phyloP scores from a whole-genome alignment of 2,797 vertebrate genomes.

The Florisuga fusca region DNA sequence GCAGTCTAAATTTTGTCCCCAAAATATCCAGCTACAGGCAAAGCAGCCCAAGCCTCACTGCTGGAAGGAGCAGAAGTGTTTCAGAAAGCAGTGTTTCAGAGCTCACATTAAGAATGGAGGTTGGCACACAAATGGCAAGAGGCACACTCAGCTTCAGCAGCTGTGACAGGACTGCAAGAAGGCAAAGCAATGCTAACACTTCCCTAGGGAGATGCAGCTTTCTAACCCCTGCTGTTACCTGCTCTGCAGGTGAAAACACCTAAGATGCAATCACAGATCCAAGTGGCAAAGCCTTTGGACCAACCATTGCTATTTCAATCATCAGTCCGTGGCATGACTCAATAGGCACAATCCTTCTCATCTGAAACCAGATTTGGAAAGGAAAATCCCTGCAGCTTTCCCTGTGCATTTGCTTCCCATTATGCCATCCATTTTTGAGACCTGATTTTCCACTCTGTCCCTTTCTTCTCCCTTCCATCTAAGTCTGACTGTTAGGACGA shows the following conservation, averaged over 20 bases:
- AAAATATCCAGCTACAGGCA: neutral
- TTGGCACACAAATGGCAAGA: neutral
- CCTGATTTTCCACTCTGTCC: neutral
- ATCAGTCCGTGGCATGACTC: neutral
- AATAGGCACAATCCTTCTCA: neutral
- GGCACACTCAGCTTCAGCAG: neutral
- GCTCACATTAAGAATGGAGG: neutral
- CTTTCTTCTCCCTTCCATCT: neutral
- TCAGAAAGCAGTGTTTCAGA: neutral
- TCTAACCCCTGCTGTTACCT: neutral
- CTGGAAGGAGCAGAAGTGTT: neutral
- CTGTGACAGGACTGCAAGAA: neutral
- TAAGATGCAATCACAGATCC: neutral
- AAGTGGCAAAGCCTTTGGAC: neutral
- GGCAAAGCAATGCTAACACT: neutral
- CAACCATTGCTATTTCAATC: neutral
- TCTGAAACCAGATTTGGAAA: neutral
- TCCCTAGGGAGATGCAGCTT: neutral
- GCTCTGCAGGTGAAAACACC: neutral
- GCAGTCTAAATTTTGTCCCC: neutral
- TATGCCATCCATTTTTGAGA: neutral
- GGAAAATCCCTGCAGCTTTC: conserved; percentile 16
- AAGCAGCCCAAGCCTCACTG: neutral
- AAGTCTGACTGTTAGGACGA: neutral
- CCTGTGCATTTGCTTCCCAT: neutral